Evolutionary conservation across 2,797 vertebrate genomes (phyloP).

Genomic region (Trichosurus vulpecula): DNA sequence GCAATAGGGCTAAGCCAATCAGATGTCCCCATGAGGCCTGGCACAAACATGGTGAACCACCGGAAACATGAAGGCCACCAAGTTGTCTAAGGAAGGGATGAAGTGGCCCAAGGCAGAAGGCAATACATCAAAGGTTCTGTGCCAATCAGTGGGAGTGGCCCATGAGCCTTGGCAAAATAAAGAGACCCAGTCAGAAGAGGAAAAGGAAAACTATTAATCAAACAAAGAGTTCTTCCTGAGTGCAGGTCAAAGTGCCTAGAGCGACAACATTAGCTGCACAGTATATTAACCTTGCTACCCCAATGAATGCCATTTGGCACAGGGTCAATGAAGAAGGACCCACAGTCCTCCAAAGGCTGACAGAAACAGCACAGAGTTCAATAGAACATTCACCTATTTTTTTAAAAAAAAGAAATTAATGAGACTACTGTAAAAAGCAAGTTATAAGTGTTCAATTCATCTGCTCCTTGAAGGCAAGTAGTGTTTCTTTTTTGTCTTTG

Average conservation of each 20-base stretch:
- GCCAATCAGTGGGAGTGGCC: not conserved
- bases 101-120: not conserved
- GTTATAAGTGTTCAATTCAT: not conserved
- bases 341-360: constrained; percentile 8
- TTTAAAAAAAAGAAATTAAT: constrained; percentile 35
- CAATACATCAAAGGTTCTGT: not conserved
- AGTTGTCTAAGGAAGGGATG: not conserved
- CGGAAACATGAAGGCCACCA: not conserved
- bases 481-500: not conserved
- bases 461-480: not conserved
- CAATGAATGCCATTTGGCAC: not conserved
- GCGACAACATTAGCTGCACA: constrained; percentile 47
- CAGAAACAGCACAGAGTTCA: constrained; percentile 13
- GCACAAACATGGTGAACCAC: not conserved
- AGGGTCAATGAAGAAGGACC: too few species aligned
- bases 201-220: constrained; percentile 28
- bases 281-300: not conserved
- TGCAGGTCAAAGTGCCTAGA: constrained; percentile 20
- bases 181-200: not conserved
- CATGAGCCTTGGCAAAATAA: not conserved
- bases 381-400: not conserved
- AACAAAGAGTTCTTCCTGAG: constrained; percentile 18
- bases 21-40: not conserved
- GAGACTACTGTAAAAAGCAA: not conserved
- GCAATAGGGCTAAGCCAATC: not conserved